Percentiles rank a stretch among this genome's conserved stretches.
phyloP scores from a whole-genome alignment of 2,113 vertebrate species.

The Prietella phreatophila region DNA sequence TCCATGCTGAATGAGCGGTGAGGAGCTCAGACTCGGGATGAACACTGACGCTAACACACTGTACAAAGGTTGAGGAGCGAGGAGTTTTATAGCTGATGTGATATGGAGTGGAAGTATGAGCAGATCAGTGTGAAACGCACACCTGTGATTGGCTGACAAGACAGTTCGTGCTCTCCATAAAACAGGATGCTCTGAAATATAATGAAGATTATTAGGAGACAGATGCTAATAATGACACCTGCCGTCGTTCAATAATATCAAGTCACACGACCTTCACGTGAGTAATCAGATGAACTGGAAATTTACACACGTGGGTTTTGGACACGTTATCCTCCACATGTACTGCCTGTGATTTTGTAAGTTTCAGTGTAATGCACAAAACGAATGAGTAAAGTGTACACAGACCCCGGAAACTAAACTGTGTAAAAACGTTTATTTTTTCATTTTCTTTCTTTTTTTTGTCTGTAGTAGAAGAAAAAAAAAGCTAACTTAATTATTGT shows the following conservation, averaged over 20 bases:
- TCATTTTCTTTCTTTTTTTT: too few relatives aligned
- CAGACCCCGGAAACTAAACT: too few relatives aligned
- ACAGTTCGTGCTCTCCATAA: conserved; percentile 24
- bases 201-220: not conserved
- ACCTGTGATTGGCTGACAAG: conserved; percentile 31
- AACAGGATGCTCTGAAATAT: conserved; percentile 22
- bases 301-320: not conserved
- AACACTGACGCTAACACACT: not conserved
- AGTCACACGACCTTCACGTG: not conserved
- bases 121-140: conserved; percentile 61
- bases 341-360: too few relatives aligned
- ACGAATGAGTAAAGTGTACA: too few relatives aligned
- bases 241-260: not conserved
- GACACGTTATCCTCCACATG: too few relatives aligned
- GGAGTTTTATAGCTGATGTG: not conserved
- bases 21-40: not conserved
- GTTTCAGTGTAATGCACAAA: too few relatives aligned
- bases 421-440: too few relatives aligned
- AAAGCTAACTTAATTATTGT: not conserved
- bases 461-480: not conserved
- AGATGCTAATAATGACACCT: not conserved
- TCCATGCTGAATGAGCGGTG: not conserved
- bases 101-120: conserved; percentile 17
- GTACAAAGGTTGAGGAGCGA: too few relatives aligned
- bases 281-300: not conserved